Evolutionary conservation across 2,113 vertebrate genomes (phyloP).

Genomic region (Sorex fumeus): DNA sequence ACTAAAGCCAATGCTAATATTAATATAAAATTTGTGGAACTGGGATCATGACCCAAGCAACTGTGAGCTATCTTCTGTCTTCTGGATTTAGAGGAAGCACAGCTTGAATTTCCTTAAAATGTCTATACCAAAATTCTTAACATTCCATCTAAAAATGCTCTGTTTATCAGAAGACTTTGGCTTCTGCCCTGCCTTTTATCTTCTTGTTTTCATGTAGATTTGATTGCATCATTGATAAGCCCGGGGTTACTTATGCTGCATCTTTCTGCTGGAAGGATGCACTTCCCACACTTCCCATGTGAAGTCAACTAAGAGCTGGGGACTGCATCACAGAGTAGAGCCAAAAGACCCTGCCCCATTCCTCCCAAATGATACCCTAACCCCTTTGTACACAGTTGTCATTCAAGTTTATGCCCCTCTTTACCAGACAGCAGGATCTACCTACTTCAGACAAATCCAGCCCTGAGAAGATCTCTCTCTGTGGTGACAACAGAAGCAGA

Average conservation of each 20-base stretch:
- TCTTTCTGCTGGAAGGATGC: slow-evolving; percentile 9
- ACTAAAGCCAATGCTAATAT: slow-evolving; percentile 27
- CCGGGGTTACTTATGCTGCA: slow-evolving; percentile 70
- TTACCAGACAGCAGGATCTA: slow-evolving; percentile 81
- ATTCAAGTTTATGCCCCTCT: slow-evolving; percentile 85
- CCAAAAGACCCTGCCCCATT: slow-evolving; percentile 70
- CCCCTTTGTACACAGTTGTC: slow-evolving; percentile 86
- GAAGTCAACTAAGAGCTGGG: slow-evolving; percentile 40
- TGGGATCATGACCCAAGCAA: slow-evolving; percentile 57
- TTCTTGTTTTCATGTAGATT: slow-evolving; percentile 48
- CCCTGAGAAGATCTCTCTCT: slow-evolving; percentile 55
- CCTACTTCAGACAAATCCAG: slow-evolving; percentile 78
- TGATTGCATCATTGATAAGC: slow-evolving; percentile 62
- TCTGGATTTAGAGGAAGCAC: not conserved
- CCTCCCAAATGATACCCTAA: slow-evolving; percentile 78
- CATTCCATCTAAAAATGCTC: slow-evolving; percentile 81
- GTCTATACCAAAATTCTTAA: slow-evolving; percentile 81
- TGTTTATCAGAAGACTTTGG: slow-evolving; percentile 68
- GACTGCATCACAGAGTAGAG: slow-evolving; percentile 30
- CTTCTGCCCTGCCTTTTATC: slow-evolving; percentile 62
- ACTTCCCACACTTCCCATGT: not conserved
- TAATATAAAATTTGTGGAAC: slow-evolving; percentile 63
- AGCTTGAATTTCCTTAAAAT: slow-evolving; percentile 83
- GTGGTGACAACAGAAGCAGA: slow-evolving; percentile 71
- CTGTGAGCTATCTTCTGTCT: slow-evolving; percentile 48